Evolutionary conservation across 1,140 invertebrate genomes (phyloP), one percentile per base, ranked within the genome.

Genomic region (Himalopsyche phryganea): DNA sequence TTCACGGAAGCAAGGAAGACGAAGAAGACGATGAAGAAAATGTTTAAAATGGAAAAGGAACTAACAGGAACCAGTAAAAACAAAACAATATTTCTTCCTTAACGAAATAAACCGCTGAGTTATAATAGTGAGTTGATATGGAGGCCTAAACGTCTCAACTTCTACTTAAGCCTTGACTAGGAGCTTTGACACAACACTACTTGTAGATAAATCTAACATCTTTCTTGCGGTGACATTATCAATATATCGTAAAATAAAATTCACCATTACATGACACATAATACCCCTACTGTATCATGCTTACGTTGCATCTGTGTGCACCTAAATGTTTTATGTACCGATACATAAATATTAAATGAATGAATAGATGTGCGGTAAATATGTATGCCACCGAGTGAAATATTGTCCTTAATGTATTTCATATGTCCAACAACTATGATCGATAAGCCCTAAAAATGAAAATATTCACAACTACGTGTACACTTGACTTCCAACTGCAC

Each of bases 1-100:
- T 28, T 9, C 23, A 28, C 23, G 23, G 23, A 28, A 28, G 23
- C 23, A 14, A 44, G 17, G 51, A 56, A 6, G 42, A 47, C 3
- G 55, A 63, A 10, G 20, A 35, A 28, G 45, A 62, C 18, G 60
- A 62, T 15, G 49, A 53, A 20, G 54, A 58, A 52, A 51, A 58
- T 18, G 56, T 58, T 13, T 58, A 58, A 52, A 50, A 20, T 9
- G 6, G 15, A 9, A 6, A 42, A 6, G 15, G 9, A 14, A 42
- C 6, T n/a, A n/a, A n/a, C n/a, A n/a, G n/a, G n/a, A n/a, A n/a
- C n/a, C n/a, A n/a, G n/a, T n/a, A n/a, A n/a, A n/a, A n/a, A n/a
- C n/a, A n/a, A n/a, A n/a, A n/a, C n/a, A n/a, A n/a, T n/a, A n/a
- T n/a, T n/a, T n/a, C n/a, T n/a, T n/a, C n/a, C n/a, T n/a, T n/a